Conservation (phyloP, 2,113 vertebrate genomes). For the Cyprinodon tularosa region DNA sequence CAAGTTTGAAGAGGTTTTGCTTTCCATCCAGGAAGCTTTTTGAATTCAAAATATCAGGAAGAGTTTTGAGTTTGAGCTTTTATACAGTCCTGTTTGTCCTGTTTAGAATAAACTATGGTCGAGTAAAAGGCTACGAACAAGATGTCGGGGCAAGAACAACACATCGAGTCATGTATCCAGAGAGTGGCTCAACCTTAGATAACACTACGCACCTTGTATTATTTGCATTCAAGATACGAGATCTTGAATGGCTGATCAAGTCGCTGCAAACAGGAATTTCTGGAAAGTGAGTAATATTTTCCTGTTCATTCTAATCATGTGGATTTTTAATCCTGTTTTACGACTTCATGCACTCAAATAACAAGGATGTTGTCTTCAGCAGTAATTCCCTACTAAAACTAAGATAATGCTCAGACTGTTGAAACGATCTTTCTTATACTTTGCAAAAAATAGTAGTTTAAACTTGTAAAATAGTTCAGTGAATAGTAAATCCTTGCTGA, state of each 20-base stretch:
- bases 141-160: constrained; percentile 55
- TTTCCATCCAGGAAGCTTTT: no score
- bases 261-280: constrained; percentile 17
- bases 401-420: no score
- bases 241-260: constrained; percentile 43
- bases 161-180: constrained; percentile 50
- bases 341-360: neutral
- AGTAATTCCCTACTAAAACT: no score
- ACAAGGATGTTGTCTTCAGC: neutral
- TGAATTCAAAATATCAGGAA: no score
- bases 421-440: no score
- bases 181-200: constrained; percentile 47
- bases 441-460: no score
- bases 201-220: constrained; percentile 47
- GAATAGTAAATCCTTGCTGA: no score
- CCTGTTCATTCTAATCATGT: neutral
- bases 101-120: constrained; percentile 24
- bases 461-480: no score
- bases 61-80: no score
- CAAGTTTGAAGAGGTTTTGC: no score
- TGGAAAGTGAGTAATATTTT: constrained; percentile 18
- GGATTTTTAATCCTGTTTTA: neutral
- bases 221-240: constrained; percentile 49
- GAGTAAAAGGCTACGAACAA: constrained; percentile 5
- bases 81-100: no score